These are phyloP conservation scores for Nyctereutes procyonoides DNA, from an alignment of 2,113 vertebrate genomes.

Conservation along the genomic window DNA sequence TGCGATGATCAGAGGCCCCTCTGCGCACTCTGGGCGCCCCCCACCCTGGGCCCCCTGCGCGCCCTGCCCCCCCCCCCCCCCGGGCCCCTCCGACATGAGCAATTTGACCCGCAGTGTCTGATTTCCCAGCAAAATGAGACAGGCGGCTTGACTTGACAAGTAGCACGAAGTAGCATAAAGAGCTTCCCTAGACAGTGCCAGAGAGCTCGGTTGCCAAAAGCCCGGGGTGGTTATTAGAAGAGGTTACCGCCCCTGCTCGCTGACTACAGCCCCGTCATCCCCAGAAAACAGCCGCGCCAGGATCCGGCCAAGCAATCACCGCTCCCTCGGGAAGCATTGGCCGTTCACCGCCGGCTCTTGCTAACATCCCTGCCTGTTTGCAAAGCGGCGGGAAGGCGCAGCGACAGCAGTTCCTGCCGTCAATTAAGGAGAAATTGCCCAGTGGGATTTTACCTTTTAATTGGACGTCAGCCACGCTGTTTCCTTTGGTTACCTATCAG, in stretches of 20 bases:
- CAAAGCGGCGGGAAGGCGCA: background rate
- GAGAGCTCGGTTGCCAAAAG: constrained; percentile 67
- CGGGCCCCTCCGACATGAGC: background rate
- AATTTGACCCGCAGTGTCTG: background rate
- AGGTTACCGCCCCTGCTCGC: constrained; percentile 40
- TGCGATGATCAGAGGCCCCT: background rate
- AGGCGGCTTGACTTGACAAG: constrained; percentile 46
- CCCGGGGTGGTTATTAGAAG: constrained; percentile 69
- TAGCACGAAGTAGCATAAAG: background rate
- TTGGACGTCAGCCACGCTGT: constrained; percentile 46
- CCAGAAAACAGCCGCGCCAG: constrained; percentile 19
- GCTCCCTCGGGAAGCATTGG: background rate
- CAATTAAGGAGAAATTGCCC: background rate
- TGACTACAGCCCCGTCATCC: background rate
- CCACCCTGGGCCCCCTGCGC: too few relatives aligned
- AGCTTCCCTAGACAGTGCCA: constrained; percentile 55
- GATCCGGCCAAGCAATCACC: constrained; percentile 44
- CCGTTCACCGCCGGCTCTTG: background rate
- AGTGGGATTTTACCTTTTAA: constrained; percentile 5
- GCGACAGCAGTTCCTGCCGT: background rate
- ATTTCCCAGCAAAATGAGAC: constrained; percentile 48
- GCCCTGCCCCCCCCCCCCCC: too few relatives aligned
- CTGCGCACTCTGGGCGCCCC: background rate
- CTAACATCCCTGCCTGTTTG: background rate
- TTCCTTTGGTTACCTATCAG: background rate